phyloP scores from a whole-genome alignment of 2,888 invertebrate genomes.

The Zaprionus obscuricornis region DNA sequence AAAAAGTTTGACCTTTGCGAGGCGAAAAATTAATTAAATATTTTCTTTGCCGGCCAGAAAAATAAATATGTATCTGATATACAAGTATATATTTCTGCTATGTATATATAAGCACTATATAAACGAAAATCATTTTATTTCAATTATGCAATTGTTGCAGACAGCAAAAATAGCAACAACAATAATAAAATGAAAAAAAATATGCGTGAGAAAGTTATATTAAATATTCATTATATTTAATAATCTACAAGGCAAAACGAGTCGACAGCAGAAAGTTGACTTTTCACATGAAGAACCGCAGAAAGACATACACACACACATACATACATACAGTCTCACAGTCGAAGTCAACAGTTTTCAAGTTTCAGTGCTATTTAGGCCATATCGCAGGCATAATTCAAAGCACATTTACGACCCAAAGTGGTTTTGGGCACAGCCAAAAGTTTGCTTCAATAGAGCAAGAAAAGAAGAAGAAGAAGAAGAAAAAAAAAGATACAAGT shows the following conservation, averaged over 20 bases:
- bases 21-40: constrained; percentile 32
- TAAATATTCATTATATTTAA: constrained; percentile 73
- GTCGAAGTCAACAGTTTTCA: constrained; percentile 33
- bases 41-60: constrained; percentile 3
- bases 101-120: too few species aligned
- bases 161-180: constrained; percentile 2
- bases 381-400: constrained; percentile 46
- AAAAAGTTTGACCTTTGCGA: neutral
- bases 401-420: constrained; percentile 41
- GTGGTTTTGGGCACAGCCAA: constrained; percentile 26
- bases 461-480: too few species aligned
- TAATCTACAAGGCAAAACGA: constrained; percentile 57
- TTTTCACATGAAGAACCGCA: constrained; percentile 18
- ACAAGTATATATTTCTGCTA: constrained; percentile 9
- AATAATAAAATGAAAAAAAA: constrained; percentile 9
- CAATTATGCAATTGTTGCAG: constrained; percentile 40
- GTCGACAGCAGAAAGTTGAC: constrained; percentile 45
- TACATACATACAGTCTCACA: too few species aligned
- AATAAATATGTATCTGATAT: constrained; percentile 7
- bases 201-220: constrained; percentile 47
- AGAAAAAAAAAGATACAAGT: constrained; percentile 19
- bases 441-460: constrained; percentile 43
- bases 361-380: constrained; percentile 20
- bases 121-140: constrained; percentile 37
- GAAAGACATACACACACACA: constrained; percentile 2